phyloP scores from a whole-genome alignment of 2,113 vertebrate genomes.

The Thalassoma bifasciatum region DNA sequence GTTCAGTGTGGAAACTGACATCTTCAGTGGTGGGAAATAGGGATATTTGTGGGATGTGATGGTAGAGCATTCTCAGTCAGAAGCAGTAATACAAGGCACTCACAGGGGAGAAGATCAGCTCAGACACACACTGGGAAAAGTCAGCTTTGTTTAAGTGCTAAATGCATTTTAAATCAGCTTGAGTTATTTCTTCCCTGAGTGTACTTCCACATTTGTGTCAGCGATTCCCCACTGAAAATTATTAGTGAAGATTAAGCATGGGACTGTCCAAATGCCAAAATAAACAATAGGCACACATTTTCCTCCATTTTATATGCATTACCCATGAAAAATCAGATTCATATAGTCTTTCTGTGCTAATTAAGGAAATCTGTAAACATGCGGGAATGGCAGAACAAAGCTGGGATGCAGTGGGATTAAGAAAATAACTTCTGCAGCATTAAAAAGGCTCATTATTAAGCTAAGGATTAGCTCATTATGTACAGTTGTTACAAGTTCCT shows the following conservation, averaged over 20 bases:
- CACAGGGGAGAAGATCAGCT: constrained; percentile 13
- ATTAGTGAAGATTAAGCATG: constrained; percentile 24
- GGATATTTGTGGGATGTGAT: constrained; percentile 1
- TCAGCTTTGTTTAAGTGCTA: constrained; percentile 35
- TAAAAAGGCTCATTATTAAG: background rate
- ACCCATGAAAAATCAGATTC: background rate
- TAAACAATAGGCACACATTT: constrained; percentile 3
- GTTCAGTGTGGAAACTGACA: background rate
- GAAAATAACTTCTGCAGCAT: constrained; percentile 4
- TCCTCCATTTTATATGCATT: background rate
- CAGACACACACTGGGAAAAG: constrained; percentile 24
- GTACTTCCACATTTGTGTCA: constrained; percentile 7
- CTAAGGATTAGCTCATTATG: background rate
- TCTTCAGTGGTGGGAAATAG: background rate
- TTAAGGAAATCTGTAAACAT: constrained; percentile 22
- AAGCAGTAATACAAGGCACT: constrained; percentile 8
- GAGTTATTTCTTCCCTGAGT: constrained; percentile 17
- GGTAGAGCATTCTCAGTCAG: constrained; percentile 20
- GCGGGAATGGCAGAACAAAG: constrained; percentile 14
- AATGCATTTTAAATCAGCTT: constrained; percentile 33
- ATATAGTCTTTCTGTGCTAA: background rate
- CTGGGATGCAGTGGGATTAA: background rate
- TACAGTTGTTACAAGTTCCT: background rate
- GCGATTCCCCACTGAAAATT: constrained; percentile 19
- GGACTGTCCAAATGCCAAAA: constrained; percentile 5